These are phyloP conservation scores for Synanceia verrucosa DNA, from an alignment of 2,797 vertebrate species.

Conservation along the genomic window DNA sequence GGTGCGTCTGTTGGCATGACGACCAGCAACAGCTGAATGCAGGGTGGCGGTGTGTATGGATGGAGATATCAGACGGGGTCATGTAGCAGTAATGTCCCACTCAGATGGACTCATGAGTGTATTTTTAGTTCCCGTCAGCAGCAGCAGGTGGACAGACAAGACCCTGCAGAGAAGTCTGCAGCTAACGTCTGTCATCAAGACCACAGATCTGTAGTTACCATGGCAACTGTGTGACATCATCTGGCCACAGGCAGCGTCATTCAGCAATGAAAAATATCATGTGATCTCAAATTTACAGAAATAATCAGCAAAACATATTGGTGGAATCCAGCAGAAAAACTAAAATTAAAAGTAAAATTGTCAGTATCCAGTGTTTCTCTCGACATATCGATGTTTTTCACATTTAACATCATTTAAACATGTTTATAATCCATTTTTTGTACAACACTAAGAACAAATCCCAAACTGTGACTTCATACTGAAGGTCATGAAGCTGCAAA, in stretches of 20 bases:
- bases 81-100: not conserved
- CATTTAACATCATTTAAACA: no score
- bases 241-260: not conserved
- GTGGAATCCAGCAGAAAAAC: not conserved
- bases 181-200: not conserved
- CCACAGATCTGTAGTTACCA: not conserved
- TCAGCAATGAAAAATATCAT: fast-evolving
- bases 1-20: conserved; percentile 33
- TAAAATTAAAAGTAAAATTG: no score
- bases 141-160: not conserved
- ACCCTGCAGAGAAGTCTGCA: not conserved
- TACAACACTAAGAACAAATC: no score
- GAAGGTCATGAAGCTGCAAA: no score
- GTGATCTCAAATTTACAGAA: not conserved
- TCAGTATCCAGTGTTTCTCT: not conserved
- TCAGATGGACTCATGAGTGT: not conserved
- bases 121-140: conserved; percentile 1
- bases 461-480: no score
- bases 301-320: not conserved
- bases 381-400: not conserved
- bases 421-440: no score
- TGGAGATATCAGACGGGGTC: not conserved
- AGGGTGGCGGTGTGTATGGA: not conserved
- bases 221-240: not conserved
- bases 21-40: conserved; percentile 66